A percentile compares a stretch with the other conserved stretches of the same genome.
Conservation (phyloP, 2,113 vertebrate species). For the Sander lucioperca region DNA sequence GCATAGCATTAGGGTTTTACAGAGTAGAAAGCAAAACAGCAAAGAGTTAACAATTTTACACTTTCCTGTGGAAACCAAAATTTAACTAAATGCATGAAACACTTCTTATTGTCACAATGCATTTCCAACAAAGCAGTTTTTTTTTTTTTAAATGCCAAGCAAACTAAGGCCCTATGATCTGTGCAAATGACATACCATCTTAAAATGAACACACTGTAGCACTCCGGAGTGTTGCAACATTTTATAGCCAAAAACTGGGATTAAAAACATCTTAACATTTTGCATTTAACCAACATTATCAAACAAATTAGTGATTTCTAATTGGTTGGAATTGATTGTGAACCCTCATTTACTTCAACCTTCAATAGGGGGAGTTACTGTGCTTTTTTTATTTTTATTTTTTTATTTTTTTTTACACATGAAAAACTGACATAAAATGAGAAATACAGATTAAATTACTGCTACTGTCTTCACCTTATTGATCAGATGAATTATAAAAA, state of each 20-base stretch:
- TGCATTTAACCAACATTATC: constrained; percentile 24
- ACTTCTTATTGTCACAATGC: constrained; percentile 30
- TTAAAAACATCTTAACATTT: constrained; percentile 11
- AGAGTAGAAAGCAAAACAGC: constrained; percentile 48
- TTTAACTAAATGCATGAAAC: constrained; percentile 13
- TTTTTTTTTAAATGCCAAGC: background rate
- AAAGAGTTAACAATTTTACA: constrained; percentile 24
- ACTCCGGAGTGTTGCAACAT: constrained; percentile 6
- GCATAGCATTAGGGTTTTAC: constrained; percentile 32
- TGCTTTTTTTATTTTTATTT: background rate
- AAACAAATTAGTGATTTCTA: constrained; percentile 1
- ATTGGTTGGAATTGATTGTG: background rate
- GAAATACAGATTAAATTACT: constrained; percentile 11
- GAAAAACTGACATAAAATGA: constrained; percentile 23
- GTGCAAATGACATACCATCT: constrained; percentile 35
- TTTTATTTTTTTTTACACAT: background rate
- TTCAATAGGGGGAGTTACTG: constrained; percentile 7
- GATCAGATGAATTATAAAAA: constrained; percentile 15
- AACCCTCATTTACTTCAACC: background rate
- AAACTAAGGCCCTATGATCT: constrained; percentile 17
- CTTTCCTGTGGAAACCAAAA: constrained; percentile 29
- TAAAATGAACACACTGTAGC: constrained; percentile 22
- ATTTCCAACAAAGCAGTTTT: constrained; percentile 9
- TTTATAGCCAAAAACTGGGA: constrained; percentile 24
- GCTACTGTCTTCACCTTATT: constrained; percentile 10